Conservation (phyloP, 2,888 invertebrate genomes). For the Chrysolina oricalcia region DNA sequence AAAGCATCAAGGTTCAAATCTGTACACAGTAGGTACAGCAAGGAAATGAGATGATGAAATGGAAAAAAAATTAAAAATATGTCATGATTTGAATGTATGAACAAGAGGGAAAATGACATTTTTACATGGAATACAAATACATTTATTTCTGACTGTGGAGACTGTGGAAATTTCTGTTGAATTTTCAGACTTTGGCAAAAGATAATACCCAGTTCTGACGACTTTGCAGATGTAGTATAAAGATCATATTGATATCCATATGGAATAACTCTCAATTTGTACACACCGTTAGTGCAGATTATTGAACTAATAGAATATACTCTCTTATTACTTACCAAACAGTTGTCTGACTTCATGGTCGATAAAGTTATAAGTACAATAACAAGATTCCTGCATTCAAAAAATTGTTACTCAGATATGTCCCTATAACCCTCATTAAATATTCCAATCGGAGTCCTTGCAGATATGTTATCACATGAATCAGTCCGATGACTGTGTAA, state of each 20-base stretch:
- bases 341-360: conserved; percentile 10
- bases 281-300: neutral
- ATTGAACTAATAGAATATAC: conserved; percentile 21
- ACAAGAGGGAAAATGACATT: conserved; percentile 21
- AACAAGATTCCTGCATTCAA: conserved; percentile 10
- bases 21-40: conserved; percentile 23
- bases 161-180: conserved; percentile 1
- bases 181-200: conserved; percentile 14
- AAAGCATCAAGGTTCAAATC: conserved; percentile 10
- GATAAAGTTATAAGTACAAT: conserved; percentile 9
- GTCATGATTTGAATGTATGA: conserved; percentile 10
- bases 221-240: conserved; percentile 14
- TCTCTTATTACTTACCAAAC: neutral
- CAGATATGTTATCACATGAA: conserved; percentile 4
- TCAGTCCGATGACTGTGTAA: no score
- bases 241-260: conserved; percentile 20
- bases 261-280: conserved; percentile 22
- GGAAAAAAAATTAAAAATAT: neutral
- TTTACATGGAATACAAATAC: neutral
- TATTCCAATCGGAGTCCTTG: conserved; percentile 17
- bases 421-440: neutral
- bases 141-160: neutral
- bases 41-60: neutral
- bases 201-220: conserved; percentile 5
- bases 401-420: conserved; percentile 1